Conservation (phyloP, 2,797 vertebrate species). For the Calcarius lapponicus region DNA sequence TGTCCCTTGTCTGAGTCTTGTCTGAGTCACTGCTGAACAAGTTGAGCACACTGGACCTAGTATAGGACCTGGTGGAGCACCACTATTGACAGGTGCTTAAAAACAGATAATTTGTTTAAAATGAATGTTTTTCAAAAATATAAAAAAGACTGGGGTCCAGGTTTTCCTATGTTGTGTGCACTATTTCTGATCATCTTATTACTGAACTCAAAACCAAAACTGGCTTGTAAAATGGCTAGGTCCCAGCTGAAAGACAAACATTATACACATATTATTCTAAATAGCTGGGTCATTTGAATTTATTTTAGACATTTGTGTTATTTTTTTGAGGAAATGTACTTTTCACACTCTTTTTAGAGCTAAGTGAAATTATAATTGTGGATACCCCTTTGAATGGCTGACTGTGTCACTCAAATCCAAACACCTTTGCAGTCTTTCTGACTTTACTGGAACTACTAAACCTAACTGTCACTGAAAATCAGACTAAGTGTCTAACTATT, state of each 20-base stretch:
- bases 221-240: background rate
- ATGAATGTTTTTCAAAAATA: background rate
- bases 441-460: background rate
- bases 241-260: background rate
- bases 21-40: background rate
- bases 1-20: background rate
- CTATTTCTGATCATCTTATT: background rate
- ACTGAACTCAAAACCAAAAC: background rate
- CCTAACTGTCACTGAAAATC: background rate
- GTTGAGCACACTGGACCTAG: background rate
- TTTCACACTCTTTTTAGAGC: background rate
- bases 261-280: background rate
- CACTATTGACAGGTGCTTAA: background rate
- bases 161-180: background rate
- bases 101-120: background rate
- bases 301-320: background rate
- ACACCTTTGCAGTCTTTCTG: background rate
- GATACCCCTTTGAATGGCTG: background rate
- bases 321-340: background rate
- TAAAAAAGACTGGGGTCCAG: background rate
- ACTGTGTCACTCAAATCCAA: background rate
- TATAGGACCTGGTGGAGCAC: too few relatives aligned
- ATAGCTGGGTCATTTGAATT: background rate
- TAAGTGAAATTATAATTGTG: background rate
- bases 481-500: background rate